Conservation (phyloP, 2,888 invertebrate species). For the Vandiemenella viatica region DNA sequence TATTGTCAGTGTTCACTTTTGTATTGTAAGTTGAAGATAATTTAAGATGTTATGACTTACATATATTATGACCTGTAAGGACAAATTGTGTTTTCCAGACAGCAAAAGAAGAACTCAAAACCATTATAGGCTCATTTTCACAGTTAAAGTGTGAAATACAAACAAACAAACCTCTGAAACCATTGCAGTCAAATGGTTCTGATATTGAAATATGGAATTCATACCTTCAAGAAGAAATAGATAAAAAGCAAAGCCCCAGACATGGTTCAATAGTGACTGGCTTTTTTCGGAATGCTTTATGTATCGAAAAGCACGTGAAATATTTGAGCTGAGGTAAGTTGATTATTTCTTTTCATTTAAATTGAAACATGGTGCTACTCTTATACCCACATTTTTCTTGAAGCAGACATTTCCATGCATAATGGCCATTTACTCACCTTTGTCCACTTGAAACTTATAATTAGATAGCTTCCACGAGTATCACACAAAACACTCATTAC, state of each 20-base stretch:
- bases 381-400: too few relatives aligned
- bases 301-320: constrained; percentile 55
- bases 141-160: constrained; percentile 78
- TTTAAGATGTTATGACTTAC: too few relatives aligned
- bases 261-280: constrained; percentile 69
- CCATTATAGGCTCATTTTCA: constrained; percentile 55
- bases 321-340: constrained; percentile 48
- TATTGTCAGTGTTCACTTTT: too few relatives aligned
- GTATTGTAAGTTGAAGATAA: too few relatives aligned
- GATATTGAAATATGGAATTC: constrained; percentile 58
- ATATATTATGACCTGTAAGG: too few relatives aligned
- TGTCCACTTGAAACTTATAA: neutral
- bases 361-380: too few relatives aligned
- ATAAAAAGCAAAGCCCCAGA: constrained; percentile 26
- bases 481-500: too few relatives aligned
- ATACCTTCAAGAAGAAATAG: constrained; percentile 35
- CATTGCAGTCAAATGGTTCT: constrained; percentile 32
- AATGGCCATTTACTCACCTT: too few relatives aligned
- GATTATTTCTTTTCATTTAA: neutral
- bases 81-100: too few relatives aligned
- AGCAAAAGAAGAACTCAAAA: constrained; percentile 52
- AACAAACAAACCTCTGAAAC: constrained; percentile 68
- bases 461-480: neutral
- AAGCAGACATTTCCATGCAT: too few relatives aligned
- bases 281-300: constrained; percentile 84